Base-by-base conservation (phyloP, 2,797 vertebrate species). In the Thalassophryne amazonica region DNA sequence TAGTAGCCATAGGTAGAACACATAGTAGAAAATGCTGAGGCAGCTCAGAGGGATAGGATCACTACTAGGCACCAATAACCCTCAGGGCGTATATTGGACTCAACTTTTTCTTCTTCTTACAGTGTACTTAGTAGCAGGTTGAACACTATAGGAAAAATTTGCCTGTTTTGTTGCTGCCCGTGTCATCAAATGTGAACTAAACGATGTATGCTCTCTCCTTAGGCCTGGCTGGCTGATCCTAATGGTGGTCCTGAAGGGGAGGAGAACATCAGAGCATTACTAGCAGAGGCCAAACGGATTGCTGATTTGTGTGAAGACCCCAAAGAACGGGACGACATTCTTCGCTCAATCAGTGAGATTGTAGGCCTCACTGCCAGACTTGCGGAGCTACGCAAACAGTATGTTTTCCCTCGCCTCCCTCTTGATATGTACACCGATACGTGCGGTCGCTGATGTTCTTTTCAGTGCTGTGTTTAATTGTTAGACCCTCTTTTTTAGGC, bases 191-290 rank as follows among this genome's bases (percentile, higher is more conserved):
- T 24, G 4, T 15, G 14, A 39, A 19, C n/a, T 11, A 7, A 30
- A 4, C 23, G 10, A 23, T 25, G n/a, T 21, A 6, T 57, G 23
- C 73, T 12, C 5, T 25, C 64, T 17, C 11, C 20, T 21, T 22
- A 99, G 97, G 94, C 93, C 19, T 99, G 97, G 96, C 91, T 99
- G 47, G 95, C 95, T 11, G 95, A 98, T 85, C 95, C 96, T 33
- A 88, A 99, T 4, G 96, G 93, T 0, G 94, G 95, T 39, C 93
- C 92, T 0, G 97, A 99, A 80, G 96, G 96, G 43, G 96, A 97
- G 69, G 97, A 98, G 58, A 94, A 95, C 57, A 95, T 98, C 75
- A 83, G 93, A 56, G 94, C 92, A 0, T 88, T 98, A 52, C 87
- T 98, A 57, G 83, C 91, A 4, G 96, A 98, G 80, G 96, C 97